Percentiles rank a stretch among this genome's conserved stretches.
These are phyloP conservation scores for Caenorhabditis sp. DNA, from an alignment of 2,888 invertebrate species.

Conservation along the genomic window DNA sequence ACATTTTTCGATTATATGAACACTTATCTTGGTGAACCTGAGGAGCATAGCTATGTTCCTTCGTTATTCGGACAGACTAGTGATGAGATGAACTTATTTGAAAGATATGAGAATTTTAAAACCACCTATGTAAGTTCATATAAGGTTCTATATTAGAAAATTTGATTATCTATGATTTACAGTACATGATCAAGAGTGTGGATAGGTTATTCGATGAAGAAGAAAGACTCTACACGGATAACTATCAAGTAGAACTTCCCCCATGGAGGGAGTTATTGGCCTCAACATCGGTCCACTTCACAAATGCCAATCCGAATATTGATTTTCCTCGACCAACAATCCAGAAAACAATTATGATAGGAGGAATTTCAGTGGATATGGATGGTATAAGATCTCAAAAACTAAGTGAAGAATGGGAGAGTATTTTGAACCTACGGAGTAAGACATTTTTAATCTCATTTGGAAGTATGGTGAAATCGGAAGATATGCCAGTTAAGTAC, in stretches of 20 bases:
- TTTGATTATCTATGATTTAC: no score
- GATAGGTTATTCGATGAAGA: conserved; percentile 20
- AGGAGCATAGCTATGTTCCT: conserved; percentile 20
- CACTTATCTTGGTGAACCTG: conserved; percentile 16
- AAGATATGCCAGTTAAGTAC: conserved; percentile 14
- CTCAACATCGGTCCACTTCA: conserved; percentile 25
- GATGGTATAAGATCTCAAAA: conserved; percentile 12
- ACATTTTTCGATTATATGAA: conserved; percentile 14
- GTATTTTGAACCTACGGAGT: conserved; percentile 6
- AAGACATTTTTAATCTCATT: conserved; percentile 24
- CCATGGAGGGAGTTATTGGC: conserved; percentile 28
- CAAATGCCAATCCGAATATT: conserved; percentile 42
- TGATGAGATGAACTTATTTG: conserved; percentile 20
- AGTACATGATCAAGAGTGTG: no score
- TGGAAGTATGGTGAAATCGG: conserved; percentile 21
- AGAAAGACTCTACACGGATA: not conserved
- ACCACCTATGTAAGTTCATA: conserved; percentile 1
- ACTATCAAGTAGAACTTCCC: conserved; percentile 1
- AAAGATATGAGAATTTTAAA: conserved; percentile 20
- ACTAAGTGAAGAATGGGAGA: conserved; percentile 10
- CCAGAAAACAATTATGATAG: conserved; percentile 40
- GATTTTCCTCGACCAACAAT: conserved; percentile 37
- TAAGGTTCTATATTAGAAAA: no score
- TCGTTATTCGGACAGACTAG: not conserved
- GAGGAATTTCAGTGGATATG: conserved; percentile 40